A percentile compares a stretch with the other conserved stretches of the same genome.
phyloP scores from a whole-genome alignment of 2,113 vertebrate species.

The Thalassoma bifasciatum region DNA sequence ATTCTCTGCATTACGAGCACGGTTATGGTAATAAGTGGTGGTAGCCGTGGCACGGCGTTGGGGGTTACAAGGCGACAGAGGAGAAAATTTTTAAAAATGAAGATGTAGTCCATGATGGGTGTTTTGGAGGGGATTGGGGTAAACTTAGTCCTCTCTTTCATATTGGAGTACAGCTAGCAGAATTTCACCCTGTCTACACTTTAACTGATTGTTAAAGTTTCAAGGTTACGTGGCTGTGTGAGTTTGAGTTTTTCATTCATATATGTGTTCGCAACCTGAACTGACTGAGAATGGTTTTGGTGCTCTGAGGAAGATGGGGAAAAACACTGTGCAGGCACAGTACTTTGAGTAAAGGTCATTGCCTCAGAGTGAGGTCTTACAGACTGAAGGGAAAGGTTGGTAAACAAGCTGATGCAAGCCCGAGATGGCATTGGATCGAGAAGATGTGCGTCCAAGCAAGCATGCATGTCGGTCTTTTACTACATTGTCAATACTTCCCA shows the following conservation, averaged over 20 bases:
- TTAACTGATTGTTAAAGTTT: conserved; percentile 25
- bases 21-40: conserved; percentile 73
- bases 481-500: conserved; percentile 42
- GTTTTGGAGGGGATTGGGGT: conserved; percentile 33
- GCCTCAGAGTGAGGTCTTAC: conserved; percentile 44
- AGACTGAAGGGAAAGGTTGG: conserved; percentile 42
- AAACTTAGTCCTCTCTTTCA: conserved; percentile 13
- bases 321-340: conserved; percentile 31
- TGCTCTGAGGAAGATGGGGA: conserved; percentile 16
- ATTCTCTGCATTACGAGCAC: conserved; percentile 73
- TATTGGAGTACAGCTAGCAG: conserved; percentile 10
- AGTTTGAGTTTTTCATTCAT: conserved; percentile 11
- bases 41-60: conserved; percentile 41
- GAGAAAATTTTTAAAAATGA: conserved; percentile 80
- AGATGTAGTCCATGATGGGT: conserved; percentile 60
- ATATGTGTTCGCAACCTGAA: conserved; percentile 9
- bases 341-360: conserved; percentile 53
- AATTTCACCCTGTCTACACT: conserved; percentile 7
- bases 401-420: conserved; percentile 61
- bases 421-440: conserved; percentile 43
- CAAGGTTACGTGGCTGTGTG: conserved; percentile 44
- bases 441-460: conserved; percentile 35
- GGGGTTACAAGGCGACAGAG: conserved; percentile 75
- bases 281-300: conserved; percentile 21
- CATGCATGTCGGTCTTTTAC: conserved; percentile 43